Evolutionary conservation across 2,888 invertebrate genomes (phyloP), one percentile per base, ranked within the genome.

Genomic region (Fabriciana adippe): DNA sequence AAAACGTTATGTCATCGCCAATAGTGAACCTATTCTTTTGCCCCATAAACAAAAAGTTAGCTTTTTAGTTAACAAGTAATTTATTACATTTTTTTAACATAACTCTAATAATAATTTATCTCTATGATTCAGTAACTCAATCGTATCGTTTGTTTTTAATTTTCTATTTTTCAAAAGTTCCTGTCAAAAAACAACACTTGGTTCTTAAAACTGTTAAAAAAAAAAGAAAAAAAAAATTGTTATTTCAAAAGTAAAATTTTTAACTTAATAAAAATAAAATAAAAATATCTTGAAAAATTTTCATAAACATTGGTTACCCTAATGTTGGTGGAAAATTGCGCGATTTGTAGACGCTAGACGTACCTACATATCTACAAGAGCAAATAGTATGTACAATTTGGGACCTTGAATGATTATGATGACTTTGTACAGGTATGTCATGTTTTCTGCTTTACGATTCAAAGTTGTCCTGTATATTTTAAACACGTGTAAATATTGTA

Each of bases 291-390:
- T 45, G 48, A 41, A 18, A 51, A 51, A 1, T 51, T n/a, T 6
- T 18, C 54, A 26, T 55, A 55, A 31, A 57, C 60, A 51, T 63
- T 68, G 41, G 66, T 59, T 26, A 67, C 67, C 57, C 64, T 67
- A 64, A 35, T 62, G 21, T 61, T 41, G 41, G 18, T 61, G 51
- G 51, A 26, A 65, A 65, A 64, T 55, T 48, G 48, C 50, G 56
- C 48, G 55, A 55, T 26, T 16, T 53, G 62, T 11, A 21, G 15
- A 31, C 35, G 45, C 4, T 53, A 62, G 53, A 53, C 31, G 31
- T 26, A 26, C 26, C 26, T 50, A 60, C 31, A 55, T 63, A 67
- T 45, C 45, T 68, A 16, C 55, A 57, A 47, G 45, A 63, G 50
- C 63, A 64, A 57, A 53, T 59, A 53, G n/a, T 56, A 51, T 53